Evolutionary conservation across 2,888 invertebrate species (phyloP).

Genomic region (Drosophila nigritarsus): DNA sequence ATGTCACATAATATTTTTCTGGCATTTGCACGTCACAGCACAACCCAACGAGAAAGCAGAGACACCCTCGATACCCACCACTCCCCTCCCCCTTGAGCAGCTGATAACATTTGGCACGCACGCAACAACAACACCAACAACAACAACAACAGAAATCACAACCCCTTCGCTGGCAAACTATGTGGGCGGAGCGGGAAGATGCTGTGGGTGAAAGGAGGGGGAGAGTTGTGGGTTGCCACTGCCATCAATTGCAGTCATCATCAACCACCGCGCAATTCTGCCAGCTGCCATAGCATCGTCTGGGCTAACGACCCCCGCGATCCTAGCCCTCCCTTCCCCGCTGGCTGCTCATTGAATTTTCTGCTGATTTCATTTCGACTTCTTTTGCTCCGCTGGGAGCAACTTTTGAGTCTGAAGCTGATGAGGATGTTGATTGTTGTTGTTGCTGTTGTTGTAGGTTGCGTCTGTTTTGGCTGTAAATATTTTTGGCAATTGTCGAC

Average conservation of each 20-base stretch:
- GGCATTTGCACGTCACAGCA: conserved; percentile 81
- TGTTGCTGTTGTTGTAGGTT: conserved; percentile 35
- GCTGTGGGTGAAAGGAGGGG: conserved; percentile 1
- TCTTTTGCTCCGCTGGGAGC: conserved; percentile 82
- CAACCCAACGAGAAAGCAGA: conserved; percentile 13
- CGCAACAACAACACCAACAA: conserved; percentile 33
- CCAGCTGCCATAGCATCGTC: conserved; percentile 64
- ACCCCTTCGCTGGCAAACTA: conserved; percentile 71
- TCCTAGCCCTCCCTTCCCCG: conserved; percentile 1
- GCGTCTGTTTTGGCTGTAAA: conserved; percentile 79
- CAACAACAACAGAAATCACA: conserved; percentile 60
- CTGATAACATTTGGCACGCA: conserved; percentile 71
- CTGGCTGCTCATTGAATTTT: conserved; percentile 81
- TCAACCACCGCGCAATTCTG: conserved; percentile 68
- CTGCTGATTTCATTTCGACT: conserved; percentile 84
- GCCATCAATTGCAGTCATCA: conserved; percentile 80
- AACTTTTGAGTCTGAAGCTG: conserved; percentile 60
- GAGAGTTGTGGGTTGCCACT: conserved; percentile 37
- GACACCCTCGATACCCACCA: conserved; percentile 1
- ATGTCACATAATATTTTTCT: conserved; percentile 83
- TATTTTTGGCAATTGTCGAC: conserved; percentile 78
- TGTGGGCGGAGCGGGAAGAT: conserved; percentile 52
- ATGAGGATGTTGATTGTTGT: conserved; percentile 55
- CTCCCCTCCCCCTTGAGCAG: conserved; percentile 55
- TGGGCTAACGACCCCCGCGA: conserved; percentile 16